phyloP scores from a whole-genome alignment of 2,888 invertebrate genomes.

The Eristalis arbustorum region DNA sequence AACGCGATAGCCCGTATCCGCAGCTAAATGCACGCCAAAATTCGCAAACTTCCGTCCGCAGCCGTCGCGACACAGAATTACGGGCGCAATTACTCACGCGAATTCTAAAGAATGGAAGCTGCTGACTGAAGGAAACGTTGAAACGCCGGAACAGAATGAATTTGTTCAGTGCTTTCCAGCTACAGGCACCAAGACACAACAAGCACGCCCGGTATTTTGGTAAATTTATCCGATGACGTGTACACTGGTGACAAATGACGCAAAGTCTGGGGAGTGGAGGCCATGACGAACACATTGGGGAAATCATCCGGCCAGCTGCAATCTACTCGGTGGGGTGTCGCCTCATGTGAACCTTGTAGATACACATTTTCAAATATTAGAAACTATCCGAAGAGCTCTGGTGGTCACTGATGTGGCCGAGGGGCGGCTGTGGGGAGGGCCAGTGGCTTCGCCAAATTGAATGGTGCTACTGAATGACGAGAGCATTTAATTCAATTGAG shows the following conservation, averaged over 20 bases:
- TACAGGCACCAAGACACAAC: not conserved
- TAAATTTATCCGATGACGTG: slow-evolving; percentile 33
- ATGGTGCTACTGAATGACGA: slow-evolving; percentile 23
- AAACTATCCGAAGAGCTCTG: not conserved
- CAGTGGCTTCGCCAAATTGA: slow-evolving; percentile 2
- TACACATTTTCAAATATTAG: not conserved
- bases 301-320: not conserved
- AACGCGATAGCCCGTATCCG: not conserved
- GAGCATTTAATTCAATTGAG: slow-evolving; percentile 20
- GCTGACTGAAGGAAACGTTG: not conserved
- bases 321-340: not conserved
- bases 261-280: slow-evolving; percentile 5
- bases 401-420: not conserved
- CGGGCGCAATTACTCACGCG: not conserved
- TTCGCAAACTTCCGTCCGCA: not conserved
- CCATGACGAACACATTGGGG: slow-evolving; percentile 18
- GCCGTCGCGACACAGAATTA: not conserved
- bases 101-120: not conserved
- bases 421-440: not conserved
- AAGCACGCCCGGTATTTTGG: not conserved
- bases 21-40: not conserved
- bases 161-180: not conserved
- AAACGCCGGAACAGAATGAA: not conserved
- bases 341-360: not conserved
- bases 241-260: slow-evolving; percentile 17